Percentiles rank a stretch among this genome's conserved stretches.
phyloP scores from a whole-genome alignment of 2,113 vertebrate species.

The Aplodontia rufa region DNA sequence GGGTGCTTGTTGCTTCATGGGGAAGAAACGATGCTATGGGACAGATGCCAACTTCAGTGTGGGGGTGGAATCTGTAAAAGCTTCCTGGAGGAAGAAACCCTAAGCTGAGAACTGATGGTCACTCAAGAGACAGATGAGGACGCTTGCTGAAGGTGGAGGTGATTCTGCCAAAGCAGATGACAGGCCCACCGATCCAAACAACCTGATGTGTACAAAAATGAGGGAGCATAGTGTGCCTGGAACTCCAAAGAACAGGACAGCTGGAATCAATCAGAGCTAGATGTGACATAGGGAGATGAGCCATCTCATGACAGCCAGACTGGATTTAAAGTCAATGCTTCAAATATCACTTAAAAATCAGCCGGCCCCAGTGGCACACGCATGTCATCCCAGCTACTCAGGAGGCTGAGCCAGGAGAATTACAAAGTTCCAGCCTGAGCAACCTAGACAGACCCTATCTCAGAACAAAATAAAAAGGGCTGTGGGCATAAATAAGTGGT shows the following conservation, averaged over 20 bases:
- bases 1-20: no score
- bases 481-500: background rate
- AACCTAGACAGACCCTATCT: background rate
- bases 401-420: background rate
- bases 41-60: background rate
- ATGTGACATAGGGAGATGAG: accelerated
- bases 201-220: accelerated
- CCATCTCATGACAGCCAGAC: background rate
- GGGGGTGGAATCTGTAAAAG: background rate
- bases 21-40: background rate
- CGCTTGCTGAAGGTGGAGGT: background rate
- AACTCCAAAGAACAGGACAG: background rate
- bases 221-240: accelerated
- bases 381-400: background rate
- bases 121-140: background rate
- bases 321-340: background rate
- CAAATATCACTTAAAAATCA: background rate
- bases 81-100: background rate
- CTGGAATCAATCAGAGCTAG: background rate
- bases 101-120: background rate
- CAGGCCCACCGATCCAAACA: background rate
- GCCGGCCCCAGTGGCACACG: background rate
- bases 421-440: background rate
- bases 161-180: no score
- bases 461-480: background rate